Evolutionary conservation across 2,888 invertebrate genomes (phyloP).

Genomic region (Coenonympha arcania): DNA sequence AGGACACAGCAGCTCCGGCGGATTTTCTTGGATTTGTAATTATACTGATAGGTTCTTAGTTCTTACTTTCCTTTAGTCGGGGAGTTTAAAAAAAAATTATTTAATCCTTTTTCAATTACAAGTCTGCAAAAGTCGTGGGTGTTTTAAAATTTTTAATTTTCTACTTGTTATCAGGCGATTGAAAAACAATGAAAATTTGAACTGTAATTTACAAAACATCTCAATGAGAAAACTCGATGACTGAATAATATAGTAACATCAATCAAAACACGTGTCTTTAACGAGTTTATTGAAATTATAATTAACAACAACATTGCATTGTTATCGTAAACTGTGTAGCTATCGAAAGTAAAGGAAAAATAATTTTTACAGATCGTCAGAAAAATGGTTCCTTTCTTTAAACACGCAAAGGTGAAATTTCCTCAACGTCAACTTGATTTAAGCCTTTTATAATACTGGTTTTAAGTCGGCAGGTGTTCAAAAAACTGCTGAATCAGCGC

Average conservation of each 20-base stretch:
- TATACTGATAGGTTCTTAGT: too few species aligned
- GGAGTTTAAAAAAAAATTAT: too few species aligned
- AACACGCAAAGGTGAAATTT: conserved; percentile 7
- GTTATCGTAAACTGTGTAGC: conserved; percentile 37
- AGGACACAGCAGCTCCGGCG: too few species aligned
- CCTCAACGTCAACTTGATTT: neutral
- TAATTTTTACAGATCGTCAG: neutral
- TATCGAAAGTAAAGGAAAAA: conserved; percentile 16
- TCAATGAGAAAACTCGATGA: conserved; percentile 8
- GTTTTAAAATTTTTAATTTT: too few species aligned
- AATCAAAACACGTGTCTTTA: conserved; percentile 30
- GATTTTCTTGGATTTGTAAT: too few species aligned
- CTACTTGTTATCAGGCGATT: too few species aligned
- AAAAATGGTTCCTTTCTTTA: neutral
- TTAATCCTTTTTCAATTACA: too few species aligned
- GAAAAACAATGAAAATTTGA: too few species aligned
- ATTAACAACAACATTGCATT: conserved; percentile 47
- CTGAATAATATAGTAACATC: conserved; percentile 19
- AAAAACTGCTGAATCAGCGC: conserved; percentile 64
- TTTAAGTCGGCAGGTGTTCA: conserved; percentile 54
- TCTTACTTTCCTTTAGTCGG: too few species aligned
- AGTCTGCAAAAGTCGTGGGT: too few species aligned
- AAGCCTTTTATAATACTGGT: conserved; percentile 12
- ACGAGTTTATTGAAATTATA: conserved; percentile 41
- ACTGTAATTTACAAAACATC: too few species aligned